Base-by-base conservation (phyloP, 1,140 invertebrate genomes). In the Heterodera carotae region DNA sequence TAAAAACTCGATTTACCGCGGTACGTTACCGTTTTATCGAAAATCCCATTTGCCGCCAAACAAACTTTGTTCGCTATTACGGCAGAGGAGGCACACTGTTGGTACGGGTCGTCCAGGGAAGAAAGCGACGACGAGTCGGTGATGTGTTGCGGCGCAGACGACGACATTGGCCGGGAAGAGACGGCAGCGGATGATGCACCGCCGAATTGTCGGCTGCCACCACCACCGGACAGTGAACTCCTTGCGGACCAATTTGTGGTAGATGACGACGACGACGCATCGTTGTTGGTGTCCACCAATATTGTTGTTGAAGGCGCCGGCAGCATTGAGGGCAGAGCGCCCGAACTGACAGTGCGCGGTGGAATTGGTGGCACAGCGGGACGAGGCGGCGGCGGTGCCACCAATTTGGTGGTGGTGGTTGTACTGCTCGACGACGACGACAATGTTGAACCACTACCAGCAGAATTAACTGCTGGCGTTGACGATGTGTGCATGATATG, bases 311-410 rank as follows among this genome's bases (percentile, higher is more conserved):
- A 15, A 3, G 43, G 2, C 31, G 34, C 4, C n/a, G 70, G 70
- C 70, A 74, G 31, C 43, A 74, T 15, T 25, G 59, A 56, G 22
- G 72, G 72, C 18, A 74, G 64, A 31, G 43, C 56, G 29, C 56
- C 64, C 15, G 72, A 59, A 64, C 36, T 74, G 33, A 36, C n/a
- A 18, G 43, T 62, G 27, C 72, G 59, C 34, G 72, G 72, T 22
- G 72, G 72, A 33, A 74, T 74, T 25, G 72, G 72, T 8, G 72
- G 72, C 43, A 64, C 33, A 5, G 12, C 59, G n/a, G 72, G 72
- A 5, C 48, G 72, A 18, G 27, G 43, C 33, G 43, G 43, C 64
- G 70, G 70, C 34, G 72, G n/a, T n/a, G n/a, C n/a, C n/a, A n/a
- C 34, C 18, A 25, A 25, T 62, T 74, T 74, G 3, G 8, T 31